A percentile compares a stretch with the other conserved stretches of the same genome.
Conservation (phyloP, 1,140 invertebrate species). For the Heliothis subflexa region DNA sequence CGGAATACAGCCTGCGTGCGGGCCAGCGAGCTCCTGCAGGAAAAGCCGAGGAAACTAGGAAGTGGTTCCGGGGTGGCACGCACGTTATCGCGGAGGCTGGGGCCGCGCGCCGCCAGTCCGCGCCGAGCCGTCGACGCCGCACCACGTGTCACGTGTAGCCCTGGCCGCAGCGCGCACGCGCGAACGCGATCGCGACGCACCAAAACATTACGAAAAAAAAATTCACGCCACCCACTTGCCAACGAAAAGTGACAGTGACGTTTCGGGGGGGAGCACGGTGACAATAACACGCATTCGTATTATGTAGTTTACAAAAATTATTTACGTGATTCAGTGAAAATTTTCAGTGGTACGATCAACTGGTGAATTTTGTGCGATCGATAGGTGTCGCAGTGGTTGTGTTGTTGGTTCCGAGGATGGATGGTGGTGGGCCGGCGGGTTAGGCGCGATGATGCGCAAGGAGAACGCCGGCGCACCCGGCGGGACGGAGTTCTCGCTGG, state of each 20-base stretch:
- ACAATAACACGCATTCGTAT: slow-evolving; percentile 66
- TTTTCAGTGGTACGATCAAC: slow-evolving; percentile 67
- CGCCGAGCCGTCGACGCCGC: slow-evolving; percentile 91
- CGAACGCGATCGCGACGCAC: slow-evolving; percentile 91
- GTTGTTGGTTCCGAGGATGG: slow-evolving; percentile 65
- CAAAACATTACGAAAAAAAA: slow-evolving; percentile 66
- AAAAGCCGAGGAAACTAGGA: slow-evolving; percentile 57
- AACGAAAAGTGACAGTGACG: slow-evolving; percentile 79
- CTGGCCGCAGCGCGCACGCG: slow-evolving; percentile 88
- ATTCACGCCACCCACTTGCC: slow-evolving; percentile 69
- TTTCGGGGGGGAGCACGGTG: slow-evolving; percentile 68
- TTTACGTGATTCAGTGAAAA: slow-evolving; percentile 64
- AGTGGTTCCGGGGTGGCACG: slow-evolving; percentile 57
- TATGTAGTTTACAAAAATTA: slow-evolving; percentile 62
- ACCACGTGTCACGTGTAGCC: slow-evolving; percentile 76
- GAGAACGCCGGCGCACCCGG: slow-evolving; percentile 64
- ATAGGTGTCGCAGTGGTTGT: slow-evolving; percentile 62
- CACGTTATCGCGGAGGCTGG: slow-evolving; percentile 58
- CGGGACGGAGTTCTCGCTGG: slow-evolving; percentile 75
- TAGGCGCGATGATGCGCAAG: slow-evolving; percentile 78
- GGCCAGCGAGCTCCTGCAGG: neutral
- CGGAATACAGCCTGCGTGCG: neutral
- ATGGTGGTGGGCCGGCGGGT: slow-evolving; percentile 61
- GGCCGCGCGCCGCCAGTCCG: slow-evolving; percentile 87
- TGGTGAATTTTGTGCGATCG: slow-evolving; percentile 62